phyloP scores from a whole-genome alignment of 2,888 invertebrate species.

The Timema podura region DNA sequence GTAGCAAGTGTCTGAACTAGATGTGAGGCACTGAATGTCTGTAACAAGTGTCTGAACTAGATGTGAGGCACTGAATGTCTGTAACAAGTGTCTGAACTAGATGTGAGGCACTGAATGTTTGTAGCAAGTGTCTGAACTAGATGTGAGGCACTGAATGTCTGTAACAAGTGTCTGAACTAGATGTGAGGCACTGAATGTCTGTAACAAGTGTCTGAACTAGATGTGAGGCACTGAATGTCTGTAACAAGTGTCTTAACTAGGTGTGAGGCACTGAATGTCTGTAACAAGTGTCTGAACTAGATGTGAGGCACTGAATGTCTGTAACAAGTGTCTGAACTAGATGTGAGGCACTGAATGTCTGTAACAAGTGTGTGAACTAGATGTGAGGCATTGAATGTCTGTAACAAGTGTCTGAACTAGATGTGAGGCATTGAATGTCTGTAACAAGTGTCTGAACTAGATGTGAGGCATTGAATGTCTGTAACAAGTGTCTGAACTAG shows the following conservation, averaged over 20 bases:
- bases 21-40: neutral
- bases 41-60: too few species aligned
- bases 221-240: slow-evolving; percentile 48
- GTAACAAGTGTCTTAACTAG: neutral
- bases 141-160: slow-evolving; percentile 48
- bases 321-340: neutral
- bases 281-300: too few species aligned
- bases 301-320: slow-evolving; percentile 48
- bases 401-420: neutral
- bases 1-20: neutral
- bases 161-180: neutral
- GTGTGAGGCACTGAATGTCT: neutral
- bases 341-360: neutral
- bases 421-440: neutral
- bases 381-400: slow-evolving; percentile 48
- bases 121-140: too few species aligned
- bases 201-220: too few species aligned
- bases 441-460: too few species aligned
- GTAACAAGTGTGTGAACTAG: too few species aligned
- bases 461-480: slow-evolving; percentile 48
- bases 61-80: slow-evolving; percentile 48
- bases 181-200: neutral
- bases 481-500: neutral
- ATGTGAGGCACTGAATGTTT: neutral
- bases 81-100: neutral